A percentile compares a stretch with the other conserved stretches of the same genome.
Evolutionary conservation across 2,888 invertebrate genomes (phyloP).

Genomic region (Polymixis lichenea): DNA sequence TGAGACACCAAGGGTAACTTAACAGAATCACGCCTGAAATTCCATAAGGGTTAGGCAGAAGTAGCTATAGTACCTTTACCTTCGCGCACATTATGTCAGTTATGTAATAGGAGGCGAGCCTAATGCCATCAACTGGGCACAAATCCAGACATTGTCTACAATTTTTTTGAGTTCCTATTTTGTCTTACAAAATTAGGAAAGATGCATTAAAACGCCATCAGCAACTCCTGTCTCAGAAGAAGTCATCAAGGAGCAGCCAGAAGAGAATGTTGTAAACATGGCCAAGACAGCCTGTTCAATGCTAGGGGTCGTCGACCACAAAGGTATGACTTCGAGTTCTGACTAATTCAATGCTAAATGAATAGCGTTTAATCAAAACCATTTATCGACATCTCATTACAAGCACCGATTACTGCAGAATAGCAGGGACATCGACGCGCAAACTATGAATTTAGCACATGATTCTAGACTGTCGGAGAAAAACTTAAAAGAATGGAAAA

Average conservation of each 20-base stretch:
- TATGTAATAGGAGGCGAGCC: no score
- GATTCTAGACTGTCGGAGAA: no score
- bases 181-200: background rate
- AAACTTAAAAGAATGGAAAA: no score
- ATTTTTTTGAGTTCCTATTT: background rate
- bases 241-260: background rate
- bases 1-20: no score
- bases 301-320: constrained; percentile 71
- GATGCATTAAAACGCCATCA: background rate
- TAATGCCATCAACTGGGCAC: background rate
- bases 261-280: background rate
- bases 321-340: constrained; percentile 60
- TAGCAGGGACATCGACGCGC: no score
- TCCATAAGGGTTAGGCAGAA: background rate
- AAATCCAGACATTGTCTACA: no score
- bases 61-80: background rate
- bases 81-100: no score
- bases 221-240: background rate
- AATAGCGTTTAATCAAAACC: background rate
- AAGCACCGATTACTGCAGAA: background rate
- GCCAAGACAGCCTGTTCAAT: constrained; percentile 73
- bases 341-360: background rate
- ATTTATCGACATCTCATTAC: no score
- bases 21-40: background rate
- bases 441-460: background rate